Conservation (phyloP, 2,113 vertebrate genomes). For the Taurulus bubalis region DNA sequence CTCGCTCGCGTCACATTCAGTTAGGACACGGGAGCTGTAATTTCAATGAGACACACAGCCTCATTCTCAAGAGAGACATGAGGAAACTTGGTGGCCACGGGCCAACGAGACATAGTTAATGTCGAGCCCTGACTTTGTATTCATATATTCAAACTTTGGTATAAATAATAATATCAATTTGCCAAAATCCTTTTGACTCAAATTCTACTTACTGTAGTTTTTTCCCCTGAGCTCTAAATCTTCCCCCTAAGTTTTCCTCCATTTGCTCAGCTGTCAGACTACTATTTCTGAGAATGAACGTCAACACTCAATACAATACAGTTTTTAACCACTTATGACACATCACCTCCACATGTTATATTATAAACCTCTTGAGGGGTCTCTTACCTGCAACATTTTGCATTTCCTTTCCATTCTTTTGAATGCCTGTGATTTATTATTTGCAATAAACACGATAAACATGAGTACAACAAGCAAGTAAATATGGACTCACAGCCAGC, state of each 20-base stretch:
- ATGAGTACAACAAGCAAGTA: not conserved
- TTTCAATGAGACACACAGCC: not conserved
- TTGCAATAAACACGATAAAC: not conserved
- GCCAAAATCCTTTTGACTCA: not conserved
- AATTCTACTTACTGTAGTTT: not conserved
- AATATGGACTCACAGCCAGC: slow-evolving; percentile 11
- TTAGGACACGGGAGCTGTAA: not conserved
- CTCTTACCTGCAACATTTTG: slow-evolving; percentile 10
- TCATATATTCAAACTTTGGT: not conserved
- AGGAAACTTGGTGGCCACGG: not conserved
- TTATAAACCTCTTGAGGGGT: not conserved
- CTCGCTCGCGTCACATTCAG: not conserved
- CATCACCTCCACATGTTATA: not conserved
- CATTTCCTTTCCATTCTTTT: not conserved
- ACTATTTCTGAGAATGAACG: not conserved
- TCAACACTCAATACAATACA: not conserved
- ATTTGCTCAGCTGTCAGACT: not conserved
- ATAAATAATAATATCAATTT: not conserved
- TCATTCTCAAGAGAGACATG: not conserved
- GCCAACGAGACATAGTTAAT: not conserved
- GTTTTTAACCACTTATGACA: not conserved
- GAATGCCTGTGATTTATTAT: slow-evolving; percentile 3
- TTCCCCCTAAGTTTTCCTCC: not conserved
- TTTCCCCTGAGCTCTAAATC: not conserved
- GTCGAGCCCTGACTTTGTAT: not conserved